These are phyloP conservation scores for Tauraco erythrolophus DNA, from an alignment of 2,113 vertebrate species.

Conservation along the genomic window DNA sequence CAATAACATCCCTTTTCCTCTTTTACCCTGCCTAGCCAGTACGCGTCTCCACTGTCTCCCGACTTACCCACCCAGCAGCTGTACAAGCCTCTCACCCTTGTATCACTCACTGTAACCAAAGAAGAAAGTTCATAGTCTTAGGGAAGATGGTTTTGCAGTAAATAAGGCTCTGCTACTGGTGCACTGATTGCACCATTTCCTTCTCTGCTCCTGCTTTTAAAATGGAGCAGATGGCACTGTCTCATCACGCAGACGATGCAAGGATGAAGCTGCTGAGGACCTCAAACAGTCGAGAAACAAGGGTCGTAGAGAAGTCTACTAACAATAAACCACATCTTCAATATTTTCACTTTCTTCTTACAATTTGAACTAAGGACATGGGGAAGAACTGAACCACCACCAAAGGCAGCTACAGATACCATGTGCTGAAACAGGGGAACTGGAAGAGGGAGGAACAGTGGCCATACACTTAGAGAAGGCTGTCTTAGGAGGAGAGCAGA, in stretches of 20 bases:
- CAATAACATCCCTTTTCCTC: not conserved
- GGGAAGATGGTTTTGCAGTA: not conserved
- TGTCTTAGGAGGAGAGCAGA: not conserved
- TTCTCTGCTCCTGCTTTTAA: not conserved
- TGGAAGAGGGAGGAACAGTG: not conserved
- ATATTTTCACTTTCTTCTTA: not conserved
- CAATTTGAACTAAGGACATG: not conserved
- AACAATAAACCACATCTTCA: not conserved
- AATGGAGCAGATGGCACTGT: rapidly evolving
- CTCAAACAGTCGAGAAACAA: not conserved
- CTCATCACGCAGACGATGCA: rapidly evolving
- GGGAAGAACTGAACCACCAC: not conserved
- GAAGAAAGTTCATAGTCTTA: not conserved
- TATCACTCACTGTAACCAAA: not conserved
- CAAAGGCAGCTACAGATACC: not conserved
- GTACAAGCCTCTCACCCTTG: not conserved
- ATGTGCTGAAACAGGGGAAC: not conserved
- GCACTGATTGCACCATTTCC: rapidly evolving
- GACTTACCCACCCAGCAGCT: not conserved
- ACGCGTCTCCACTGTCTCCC: not conserved
- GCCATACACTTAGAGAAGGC: no score
- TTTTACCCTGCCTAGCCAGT: not conserved
- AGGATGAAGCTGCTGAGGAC: not conserved
- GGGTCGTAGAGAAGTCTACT: not conserved
- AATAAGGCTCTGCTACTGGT: not conserved